These are phyloP conservation scores for Pollenia labialis DNA, from an alignment of 2,888 invertebrate species.

Conservation along the genomic window DNA sequence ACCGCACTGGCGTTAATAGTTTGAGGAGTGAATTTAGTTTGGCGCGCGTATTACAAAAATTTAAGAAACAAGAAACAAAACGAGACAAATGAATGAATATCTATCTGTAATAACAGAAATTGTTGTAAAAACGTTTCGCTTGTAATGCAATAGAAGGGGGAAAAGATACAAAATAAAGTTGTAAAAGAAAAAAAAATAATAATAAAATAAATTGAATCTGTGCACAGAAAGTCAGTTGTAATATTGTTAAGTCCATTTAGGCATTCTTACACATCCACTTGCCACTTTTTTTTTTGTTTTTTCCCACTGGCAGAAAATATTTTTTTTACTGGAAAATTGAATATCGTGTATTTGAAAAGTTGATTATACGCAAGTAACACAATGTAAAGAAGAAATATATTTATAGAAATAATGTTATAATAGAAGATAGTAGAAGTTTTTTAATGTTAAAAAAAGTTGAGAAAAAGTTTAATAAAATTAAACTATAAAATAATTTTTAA, in stretches of 20 bases:
- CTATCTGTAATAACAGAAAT: slow-evolving; percentile 57
- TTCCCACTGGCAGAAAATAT: not conserved
- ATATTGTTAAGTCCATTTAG: slow-evolving; percentile 58
- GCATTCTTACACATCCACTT: slow-evolving; percentile 28
- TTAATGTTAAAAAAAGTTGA: not conserved
- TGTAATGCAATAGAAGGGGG: slow-evolving; percentile 3
- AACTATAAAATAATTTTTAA: not conserved
- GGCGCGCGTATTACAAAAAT: slow-evolving; percentile 30
- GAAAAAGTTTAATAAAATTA: not conserved
- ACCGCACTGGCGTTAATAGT: slow-evolving; percentile 66
- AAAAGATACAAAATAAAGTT: slow-evolving; percentile 20
- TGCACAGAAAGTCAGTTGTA: slow-evolving; percentile 51
- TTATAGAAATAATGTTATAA: not conserved
- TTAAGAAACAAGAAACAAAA: not conserved
- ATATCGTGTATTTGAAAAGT: slow-evolving; percentile 45
- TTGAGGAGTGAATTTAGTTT: slow-evolving; percentile 3
- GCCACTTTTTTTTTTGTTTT: not conserved
- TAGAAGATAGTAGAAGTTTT: not conserved
- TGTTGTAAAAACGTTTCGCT: slow-evolving; percentile 17
- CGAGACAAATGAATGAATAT: slow-evolving; percentile 19
- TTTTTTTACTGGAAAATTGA: slow-evolving; percentile 28
- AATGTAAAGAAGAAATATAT: not conserved
- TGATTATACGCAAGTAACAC: slow-evolving; percentile 33
- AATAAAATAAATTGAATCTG: slow-evolving; percentile 58
- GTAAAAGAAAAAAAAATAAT: slow-evolving; percentile 3